Base-by-base conservation (phyloP, 2,888 invertebrate species). In the Octodonta nipae region DNA sequence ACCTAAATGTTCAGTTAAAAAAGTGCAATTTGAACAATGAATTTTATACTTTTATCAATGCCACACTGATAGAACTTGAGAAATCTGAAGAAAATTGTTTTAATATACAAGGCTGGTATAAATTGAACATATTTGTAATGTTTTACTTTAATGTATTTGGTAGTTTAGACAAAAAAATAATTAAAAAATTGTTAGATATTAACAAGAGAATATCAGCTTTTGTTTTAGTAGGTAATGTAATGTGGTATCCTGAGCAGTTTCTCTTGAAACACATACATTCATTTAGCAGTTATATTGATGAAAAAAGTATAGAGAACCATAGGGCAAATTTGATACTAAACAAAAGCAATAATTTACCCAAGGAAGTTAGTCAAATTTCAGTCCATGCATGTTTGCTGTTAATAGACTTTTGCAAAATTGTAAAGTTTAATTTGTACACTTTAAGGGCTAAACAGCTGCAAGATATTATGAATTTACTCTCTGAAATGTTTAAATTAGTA, bases 241-340 rank as follows among this genome's bases (percentile, higher is more conserved):
- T 86, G 32, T 93, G 89, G 88, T 76, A 81, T 50, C 86, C 92
- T 0, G 82, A 80, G 54, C 70, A 74, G 45, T 93, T 92, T 61
- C 66, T 93, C 3, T 61, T 68, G 27, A 70, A 71, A 44, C 71
- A 75, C 57, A 63, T 73, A 40, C 65, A 73, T 45, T 60, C 76
- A 46, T 54, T 72, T 60, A 56, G 68, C 61, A 58, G 69, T 58
- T 58, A 61, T 58, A 60, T 68, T 56, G 60, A 68, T 65, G 49
- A 56, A 38, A 60, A 64, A 44, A 49, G 54, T 8, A 58, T 67
- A 4, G 54, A 56, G 24, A 51, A 52, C 16, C 51, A 58, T 25
- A 67, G 78, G 20, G 68, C 74, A 40, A 60, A 64, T 3, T 70
- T 67, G 45, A 59, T 82, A 28, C 67, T 65, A 32, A 53, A 62